A percentile compares a stretch with the other conserved stretches of the same genome.
phyloP scores from a whole-genome alignment of 2,888 invertebrate species.

The Gymnoscelis rufifasciata region DNA sequence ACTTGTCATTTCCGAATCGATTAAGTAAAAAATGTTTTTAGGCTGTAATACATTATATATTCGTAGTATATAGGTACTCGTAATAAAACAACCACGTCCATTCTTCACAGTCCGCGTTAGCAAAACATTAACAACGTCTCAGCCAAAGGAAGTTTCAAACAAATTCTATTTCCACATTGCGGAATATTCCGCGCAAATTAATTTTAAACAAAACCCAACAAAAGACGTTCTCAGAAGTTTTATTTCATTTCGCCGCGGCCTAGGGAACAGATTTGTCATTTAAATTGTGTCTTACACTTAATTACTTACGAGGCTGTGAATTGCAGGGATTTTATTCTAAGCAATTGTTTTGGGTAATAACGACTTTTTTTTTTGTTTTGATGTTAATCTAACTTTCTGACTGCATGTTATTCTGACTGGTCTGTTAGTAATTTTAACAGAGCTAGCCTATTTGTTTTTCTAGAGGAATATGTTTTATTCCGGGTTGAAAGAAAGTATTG shows the following conservation, averaged over 20 bases:
- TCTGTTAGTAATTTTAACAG: no score
- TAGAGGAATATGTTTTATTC: no score
- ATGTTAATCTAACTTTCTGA: no score
- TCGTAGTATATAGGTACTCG: no score
- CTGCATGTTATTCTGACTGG: no score
- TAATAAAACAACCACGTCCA: neutral
- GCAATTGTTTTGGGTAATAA: neutral
- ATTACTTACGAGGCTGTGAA: conserved; percentile 10
- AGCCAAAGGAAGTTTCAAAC: conserved; percentile 8
- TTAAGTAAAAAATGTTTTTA: no score
- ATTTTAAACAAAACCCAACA: conserved; percentile 18
- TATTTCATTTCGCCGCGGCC: conserved; percentile 11
- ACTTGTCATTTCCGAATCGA: no score
- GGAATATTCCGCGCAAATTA: conserved; percentile 14
- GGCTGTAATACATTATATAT: no score
- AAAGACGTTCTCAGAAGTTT: conserved; percentile 18
- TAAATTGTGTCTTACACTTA: conserved; percentile 26
- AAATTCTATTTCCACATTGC: conserved; percentile 11
- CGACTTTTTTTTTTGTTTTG: no score
- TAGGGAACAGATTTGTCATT: conserved; percentile 29
- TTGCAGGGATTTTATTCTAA: neutral
- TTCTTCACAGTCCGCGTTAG: neutral
- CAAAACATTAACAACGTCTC: conserved; percentile 5
- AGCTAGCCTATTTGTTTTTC: no score
- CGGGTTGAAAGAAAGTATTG: no score